Base-by-base conservation (phyloP, 2,888 invertebrate species). In the Drosophila parthenogenetica region DNA sequence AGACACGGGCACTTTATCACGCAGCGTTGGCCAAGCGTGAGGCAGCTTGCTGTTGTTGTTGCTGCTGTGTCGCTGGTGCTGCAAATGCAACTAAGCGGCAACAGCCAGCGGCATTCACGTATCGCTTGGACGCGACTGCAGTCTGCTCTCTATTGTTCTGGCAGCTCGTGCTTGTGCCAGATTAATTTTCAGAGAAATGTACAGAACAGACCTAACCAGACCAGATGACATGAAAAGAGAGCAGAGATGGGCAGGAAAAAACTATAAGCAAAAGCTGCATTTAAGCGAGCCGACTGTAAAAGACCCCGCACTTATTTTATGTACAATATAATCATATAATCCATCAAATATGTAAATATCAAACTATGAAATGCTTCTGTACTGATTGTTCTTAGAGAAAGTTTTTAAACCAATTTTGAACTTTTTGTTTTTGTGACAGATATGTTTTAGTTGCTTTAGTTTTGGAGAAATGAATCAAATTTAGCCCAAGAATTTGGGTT, bases 111-210 rank as follows among this genome's bases (percentile, higher is more conserved):
- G 69, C 84, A 69, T 39, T 51, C 54, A 35, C 35, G 50, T 46
- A 42, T 63, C 61, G 17, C 14, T 19, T 48, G 49, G 49, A 45
- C 66, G 59, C 65, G 66, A 53, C 57, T 67, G 51, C 16, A 67
- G 43, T 35, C 43, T 58, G 72, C 54, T 51, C 40, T 67, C 79
- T 76, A 84, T 84, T 84, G 83, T 84, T 84, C 88, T 83, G 65
- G 67, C 77, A 71, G 84, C 87, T 86, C 89, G 89, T 89, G 89
- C 84, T 84, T 88, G 87, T 83, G 76, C 84, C 73, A 84, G 87
- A 83, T 89, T 87, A 84, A 81, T 89, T 73, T 69, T 53, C 64
- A 64, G 50, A 66, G 46, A 5, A 11, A 32, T 11, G 43, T 22
- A 7, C 29, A 51, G 50, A 60, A 49, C 25, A 35, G 59, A 16